Evolutionary conservation across 2,113 vertebrate genomes (phyloP).

Genomic region (Cardinalis cardinalis): DNA sequence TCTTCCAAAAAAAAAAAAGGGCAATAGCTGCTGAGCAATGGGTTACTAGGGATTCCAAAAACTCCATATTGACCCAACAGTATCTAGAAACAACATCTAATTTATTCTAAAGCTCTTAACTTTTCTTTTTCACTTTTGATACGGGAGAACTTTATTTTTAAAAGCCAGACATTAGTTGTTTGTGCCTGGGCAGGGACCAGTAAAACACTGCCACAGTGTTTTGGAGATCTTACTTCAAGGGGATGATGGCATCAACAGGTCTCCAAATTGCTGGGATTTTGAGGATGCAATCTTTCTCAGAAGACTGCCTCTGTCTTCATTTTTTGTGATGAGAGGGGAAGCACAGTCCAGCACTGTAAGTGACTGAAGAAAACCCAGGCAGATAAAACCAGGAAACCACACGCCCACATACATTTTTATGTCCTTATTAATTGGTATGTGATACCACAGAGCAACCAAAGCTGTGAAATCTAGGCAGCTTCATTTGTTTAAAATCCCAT

Average conservation of each 20-base stretch:
- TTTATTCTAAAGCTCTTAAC: not conserved
- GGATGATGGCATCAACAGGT: not conserved
- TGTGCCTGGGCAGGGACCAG: not conserved
- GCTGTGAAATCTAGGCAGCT: not conserved
- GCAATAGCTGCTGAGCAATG: not conserved
- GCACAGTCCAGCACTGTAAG: not conserved
- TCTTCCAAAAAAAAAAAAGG: not conserved
- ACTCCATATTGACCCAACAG: not conserved
- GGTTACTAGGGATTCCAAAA: not conserved
- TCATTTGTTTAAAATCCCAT: not conserved
- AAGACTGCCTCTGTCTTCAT: not conserved
- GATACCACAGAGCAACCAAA: not conserved
- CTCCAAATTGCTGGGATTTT: not conserved
- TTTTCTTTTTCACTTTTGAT: not conserved
- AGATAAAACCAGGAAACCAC: not conserved
- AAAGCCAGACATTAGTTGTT: not conserved
- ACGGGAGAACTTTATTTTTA: not conserved
- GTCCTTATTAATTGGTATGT: not conserved
- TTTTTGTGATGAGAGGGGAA: not conserved
- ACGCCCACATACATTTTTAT: fast-evolving
- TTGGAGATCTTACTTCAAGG: not conserved
- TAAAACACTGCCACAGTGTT: fast-evolving
- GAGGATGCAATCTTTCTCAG: not conserved
- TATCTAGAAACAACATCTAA: not conserved
- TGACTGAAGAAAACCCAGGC: not conserved